Evolutionary conservation across 1,140 invertebrate genomes (phyloP).

Genomic region (Macrocentrus cingulum): DNA sequence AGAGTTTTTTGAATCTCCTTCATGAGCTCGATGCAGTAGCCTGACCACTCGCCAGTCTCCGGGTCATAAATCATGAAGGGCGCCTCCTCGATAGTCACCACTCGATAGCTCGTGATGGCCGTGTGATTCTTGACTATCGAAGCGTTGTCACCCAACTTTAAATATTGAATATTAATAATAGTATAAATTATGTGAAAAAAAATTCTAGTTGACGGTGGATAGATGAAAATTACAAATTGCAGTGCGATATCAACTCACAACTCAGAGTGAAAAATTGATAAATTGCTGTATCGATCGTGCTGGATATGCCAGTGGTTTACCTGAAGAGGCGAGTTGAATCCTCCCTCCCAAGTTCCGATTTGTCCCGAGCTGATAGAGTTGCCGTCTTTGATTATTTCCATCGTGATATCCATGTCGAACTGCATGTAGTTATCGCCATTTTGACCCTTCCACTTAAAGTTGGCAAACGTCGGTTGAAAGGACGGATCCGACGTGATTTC

Average conservation of each 20-base stretch:
- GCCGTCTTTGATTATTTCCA: slow-evolving; percentile 42
- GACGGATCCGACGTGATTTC: too few species aligned
- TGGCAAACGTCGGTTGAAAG: too few species aligned
- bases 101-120: slow-evolving; percentile 77
- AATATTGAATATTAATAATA: background rate
- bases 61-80: slow-evolving; percentile 82
- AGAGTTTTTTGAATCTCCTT: slow-evolving; percentile 80
- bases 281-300: too few species aligned
- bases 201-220: too few species aligned
- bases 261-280: too few species aligned
- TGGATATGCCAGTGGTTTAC: slow-evolving; percentile 35
- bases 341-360: too few species aligned
- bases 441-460: too few species aligned
- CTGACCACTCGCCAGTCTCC: slow-evolving; percentile 71
- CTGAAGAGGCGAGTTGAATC: slow-evolving; percentile 36
- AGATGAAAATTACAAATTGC: too few species aligned
- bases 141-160: slow-evolving; percentile 62
- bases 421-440: too few species aligned
- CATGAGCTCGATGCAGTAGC: slow-evolving; percentile 93
- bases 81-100: slow-evolving; percentile 78
- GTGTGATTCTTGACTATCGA: slow-evolving; percentile 73
- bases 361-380: too few species aligned
- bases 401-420: slow-evolving; percentile 41
- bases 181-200: background rate
- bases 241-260: too few species aligned